Conservation (phyloP, 2,888 invertebrate genomes). For the Listrodromus nycthemerus region DNA sequence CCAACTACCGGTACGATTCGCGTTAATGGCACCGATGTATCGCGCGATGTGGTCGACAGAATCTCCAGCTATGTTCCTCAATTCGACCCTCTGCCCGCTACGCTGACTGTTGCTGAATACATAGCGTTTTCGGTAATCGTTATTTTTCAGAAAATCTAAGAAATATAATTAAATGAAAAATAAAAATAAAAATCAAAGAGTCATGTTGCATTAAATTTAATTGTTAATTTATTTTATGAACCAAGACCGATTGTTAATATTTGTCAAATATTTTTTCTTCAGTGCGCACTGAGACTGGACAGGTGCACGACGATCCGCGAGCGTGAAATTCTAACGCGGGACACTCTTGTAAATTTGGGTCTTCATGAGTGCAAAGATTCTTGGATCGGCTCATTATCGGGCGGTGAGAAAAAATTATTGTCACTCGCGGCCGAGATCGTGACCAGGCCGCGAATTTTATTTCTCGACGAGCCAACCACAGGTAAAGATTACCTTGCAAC, state of each 20-base stretch:
- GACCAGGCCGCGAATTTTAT: conserved; percentile 72
- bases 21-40: conserved; percentile 84
- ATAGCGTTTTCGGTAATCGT: conserved; percentile 88
- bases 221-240: too few relatives aligned
- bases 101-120: conserved; percentile 89
- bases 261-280: conserved; percentile 14
- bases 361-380: conserved; percentile 80
- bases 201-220: too few relatives aligned
- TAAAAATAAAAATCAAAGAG: too few relatives aligned
- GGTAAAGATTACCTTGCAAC: conserved; percentile 60
- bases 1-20: conserved; percentile 84
- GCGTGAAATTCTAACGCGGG: conserved; percentile 54
- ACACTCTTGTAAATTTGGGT: conserved; percentile 70
- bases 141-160: neutral
- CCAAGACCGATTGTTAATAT: neutral
- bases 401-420: conserved; percentile 87
- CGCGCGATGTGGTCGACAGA: conserved; percentile 85
- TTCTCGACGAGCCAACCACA: conserved; percentile 76
- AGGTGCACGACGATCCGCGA: conserved; percentile 23
- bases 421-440: conserved; percentile 85
- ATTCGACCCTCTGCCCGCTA: conserved; percentile 88
- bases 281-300: conserved; percentile 73
- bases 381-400: conserved; percentile 86
- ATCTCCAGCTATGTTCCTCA: conserved; percentile 88
- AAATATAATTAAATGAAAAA: neutral